phyloP scores from a whole-genome alignment of 2,113 vertebrate genomes.

The Camelus bactrianus region DNA sequence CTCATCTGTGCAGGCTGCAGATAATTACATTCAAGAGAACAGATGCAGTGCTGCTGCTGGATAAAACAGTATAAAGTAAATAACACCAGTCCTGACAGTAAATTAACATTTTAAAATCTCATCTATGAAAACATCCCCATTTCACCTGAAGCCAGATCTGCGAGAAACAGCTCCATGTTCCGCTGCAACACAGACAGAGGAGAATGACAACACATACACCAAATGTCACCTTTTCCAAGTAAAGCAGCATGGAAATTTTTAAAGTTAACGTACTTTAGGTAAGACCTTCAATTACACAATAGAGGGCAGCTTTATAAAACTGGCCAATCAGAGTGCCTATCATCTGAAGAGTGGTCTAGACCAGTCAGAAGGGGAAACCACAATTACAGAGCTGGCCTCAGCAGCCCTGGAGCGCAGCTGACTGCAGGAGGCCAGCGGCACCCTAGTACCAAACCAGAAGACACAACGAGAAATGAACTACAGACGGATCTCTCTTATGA shows the following conservation, averaged over 20 bases:
- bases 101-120: neutral
- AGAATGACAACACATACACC: too few species aligned
- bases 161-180: too few species aligned
- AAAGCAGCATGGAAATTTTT: neutral
- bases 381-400: neutral
- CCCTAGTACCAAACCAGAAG: neutral
- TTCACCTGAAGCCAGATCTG: neutral
- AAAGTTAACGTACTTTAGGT: neutral
- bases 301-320: neutral
- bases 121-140: neutral
- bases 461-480: neutral
- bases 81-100: neutral
- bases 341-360: neutral
- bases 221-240: neutral
- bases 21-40: neutral
- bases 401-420: neutral
- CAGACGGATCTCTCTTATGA: neutral
- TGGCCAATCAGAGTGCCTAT: neutral
- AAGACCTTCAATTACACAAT: neutral
- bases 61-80: neutral
- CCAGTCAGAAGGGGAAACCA: neutral
- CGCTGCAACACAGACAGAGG: accelerated
- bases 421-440: neutral
- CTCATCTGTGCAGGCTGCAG: neutral
- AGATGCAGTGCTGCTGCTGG: neutral